Conservation (phyloP, 1,140 invertebrate species). For the Cydia pomonella region DNA sequence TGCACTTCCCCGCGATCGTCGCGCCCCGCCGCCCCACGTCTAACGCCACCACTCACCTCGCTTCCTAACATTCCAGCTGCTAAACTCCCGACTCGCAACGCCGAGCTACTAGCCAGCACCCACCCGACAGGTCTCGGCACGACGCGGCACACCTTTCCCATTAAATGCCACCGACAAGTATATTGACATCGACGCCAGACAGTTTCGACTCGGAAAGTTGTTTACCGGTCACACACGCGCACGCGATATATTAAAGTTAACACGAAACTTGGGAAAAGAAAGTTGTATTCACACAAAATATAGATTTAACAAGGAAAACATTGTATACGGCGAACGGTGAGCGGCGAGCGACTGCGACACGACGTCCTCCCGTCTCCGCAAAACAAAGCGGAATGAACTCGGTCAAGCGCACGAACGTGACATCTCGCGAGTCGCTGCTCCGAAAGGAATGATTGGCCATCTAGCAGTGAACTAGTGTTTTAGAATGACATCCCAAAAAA, state of each 20-base stretch:
- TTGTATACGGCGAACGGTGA: constrained; percentile 69
- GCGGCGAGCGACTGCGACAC: constrained; percentile 46
- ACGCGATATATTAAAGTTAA: constrained; percentile 14
- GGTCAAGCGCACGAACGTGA: constrained; percentile 48
- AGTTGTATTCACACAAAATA: constrained; percentile 59
- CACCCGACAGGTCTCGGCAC: constrained; percentile 72
- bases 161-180: constrained; percentile 79
- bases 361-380: constrained; percentile 76
- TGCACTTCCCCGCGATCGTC: constrained; percentile 64
- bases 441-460: constrained; percentile 13
- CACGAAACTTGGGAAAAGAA: constrained; percentile 39
- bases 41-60: constrained; percentile 43
- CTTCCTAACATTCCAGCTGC: constrained; percentile 38
- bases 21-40: constrained; percentile 45
- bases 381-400: constrained; percentile 78
- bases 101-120: constrained; percentile 45
- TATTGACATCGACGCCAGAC: constrained; percentile 74
- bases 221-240: constrained; percentile 3
- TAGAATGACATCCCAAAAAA: background rate
- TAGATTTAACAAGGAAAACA: constrained; percentile 66
- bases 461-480: constrained; percentile 13
- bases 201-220: constrained; percentile 20
- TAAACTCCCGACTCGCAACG: constrained; percentile 29
- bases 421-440: constrained; percentile 53
- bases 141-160: constrained; percentile 79